Evolutionary conservation across 1,140 invertebrate genomes (phyloP).

Genomic region (Lepidurus packardi): DNA sequence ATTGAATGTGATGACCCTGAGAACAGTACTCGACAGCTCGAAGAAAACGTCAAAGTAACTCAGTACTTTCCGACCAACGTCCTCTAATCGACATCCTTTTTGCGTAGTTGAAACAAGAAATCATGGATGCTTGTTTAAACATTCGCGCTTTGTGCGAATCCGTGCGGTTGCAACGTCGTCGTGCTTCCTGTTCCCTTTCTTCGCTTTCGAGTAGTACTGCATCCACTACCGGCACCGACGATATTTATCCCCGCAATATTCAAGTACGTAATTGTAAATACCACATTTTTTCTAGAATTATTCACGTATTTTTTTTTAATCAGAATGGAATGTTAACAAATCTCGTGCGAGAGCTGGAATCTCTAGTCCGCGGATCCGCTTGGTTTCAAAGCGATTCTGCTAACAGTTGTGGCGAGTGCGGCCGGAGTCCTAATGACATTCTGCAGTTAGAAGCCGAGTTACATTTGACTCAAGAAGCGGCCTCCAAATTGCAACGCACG

Average conservation of each 20-base stretch:
- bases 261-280: not conserved
- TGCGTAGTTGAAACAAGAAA: conserved; percentile 48
- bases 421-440: conserved; percentile 36
- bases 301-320: not conserved
- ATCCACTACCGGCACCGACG: conserved; percentile 28
- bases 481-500: conserved; percentile 66
- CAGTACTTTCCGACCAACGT: not conserved
- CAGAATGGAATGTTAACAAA: conserved; percentile 46
- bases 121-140: conserved; percentile 47
- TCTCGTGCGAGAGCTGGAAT: conserved; percentile 46
- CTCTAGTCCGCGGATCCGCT: conserved; percentile 43
- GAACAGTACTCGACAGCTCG: conserved; percentile 28
- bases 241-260: conserved; percentile 30
- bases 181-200: conserved; percentile 34
- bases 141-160: conserved; percentile 47
- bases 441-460: conserved; percentile 50
- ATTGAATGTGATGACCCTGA: conserved; percentile 44
- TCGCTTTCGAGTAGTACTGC: conserved; percentile 32
- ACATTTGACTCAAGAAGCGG: conserved; percentile 49
- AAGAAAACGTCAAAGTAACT: conserved; percentile 30
- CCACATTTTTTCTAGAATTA: not conserved
- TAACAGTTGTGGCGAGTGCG: conserved; percentile 52
- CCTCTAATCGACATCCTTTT: not conserved
- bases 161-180: conserved; percentile 42
- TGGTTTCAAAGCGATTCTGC: conserved; percentile 41